Conservation (phyloP, 2,113 vertebrate genomes). For the Daphoenositta chrysoptera region DNA sequence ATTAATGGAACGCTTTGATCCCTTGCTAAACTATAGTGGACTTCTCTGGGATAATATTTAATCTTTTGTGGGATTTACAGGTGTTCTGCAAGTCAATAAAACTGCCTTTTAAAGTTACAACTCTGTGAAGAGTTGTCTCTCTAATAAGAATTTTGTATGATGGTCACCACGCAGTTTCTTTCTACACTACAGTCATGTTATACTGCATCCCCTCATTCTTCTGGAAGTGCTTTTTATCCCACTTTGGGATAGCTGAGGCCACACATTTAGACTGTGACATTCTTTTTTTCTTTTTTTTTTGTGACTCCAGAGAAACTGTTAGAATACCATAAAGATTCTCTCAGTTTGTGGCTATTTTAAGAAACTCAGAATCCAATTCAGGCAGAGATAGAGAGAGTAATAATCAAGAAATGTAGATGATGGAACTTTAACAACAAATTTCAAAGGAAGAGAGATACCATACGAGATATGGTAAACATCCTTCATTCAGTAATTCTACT, state of each 20-base stretch:
- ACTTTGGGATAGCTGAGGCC: background rate
- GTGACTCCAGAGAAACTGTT: background rate
- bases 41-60: constrained; percentile 41
- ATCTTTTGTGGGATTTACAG: constrained; percentile 34
- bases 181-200: background rate
- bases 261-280: background rate
- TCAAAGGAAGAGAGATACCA: background rate
- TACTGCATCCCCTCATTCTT: background rate
- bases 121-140: background rate
- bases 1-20: constrained; percentile 59
- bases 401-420: background rate
- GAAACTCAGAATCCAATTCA: background rate
- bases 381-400: background rate
- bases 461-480: background rate
- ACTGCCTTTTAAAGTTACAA: constrained; percentile 37
- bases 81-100: constrained; percentile 49
- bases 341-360: background rate
- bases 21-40: constrained; percentile 39
- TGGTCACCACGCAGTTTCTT: background rate
- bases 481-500: background rate
- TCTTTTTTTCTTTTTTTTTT: background rate
- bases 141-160: background rate
- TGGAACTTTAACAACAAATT: background rate
- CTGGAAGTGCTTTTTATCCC: background rate
- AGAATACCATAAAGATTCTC: background rate